These are phyloP conservation scores for Drosophila triauraria DNA, from an alignment of 1,140 invertebrate species.

Conservation along the genomic window DNA sequence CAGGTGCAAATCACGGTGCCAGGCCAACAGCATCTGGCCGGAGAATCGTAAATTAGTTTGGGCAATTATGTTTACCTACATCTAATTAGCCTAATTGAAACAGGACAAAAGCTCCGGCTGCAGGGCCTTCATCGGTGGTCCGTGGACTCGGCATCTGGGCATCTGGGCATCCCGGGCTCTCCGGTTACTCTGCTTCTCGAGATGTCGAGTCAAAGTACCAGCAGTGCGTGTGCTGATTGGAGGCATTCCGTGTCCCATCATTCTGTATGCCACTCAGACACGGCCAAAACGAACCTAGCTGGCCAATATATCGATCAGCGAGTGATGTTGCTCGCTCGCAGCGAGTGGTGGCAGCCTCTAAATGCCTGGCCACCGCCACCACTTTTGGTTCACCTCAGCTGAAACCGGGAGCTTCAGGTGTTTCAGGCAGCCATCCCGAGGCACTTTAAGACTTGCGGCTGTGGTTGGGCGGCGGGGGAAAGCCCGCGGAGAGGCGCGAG, in stretches of 20 bases:
- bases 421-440: conserved; percentile 30
- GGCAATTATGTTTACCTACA: conserved; percentile 72
- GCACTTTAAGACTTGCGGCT: conserved; percentile 48
- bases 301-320: conserved; percentile 48
- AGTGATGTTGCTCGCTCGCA: not conserved
- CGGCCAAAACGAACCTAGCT: conserved; percentile 12
- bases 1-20: conserved; percentile 22
- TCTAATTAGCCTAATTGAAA: conserved; percentile 81
- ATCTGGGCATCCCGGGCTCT: not conserved
- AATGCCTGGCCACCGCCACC: conserved; percentile 30
- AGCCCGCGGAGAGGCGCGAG: not conserved
- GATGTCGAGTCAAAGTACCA: conserved; percentile 7
- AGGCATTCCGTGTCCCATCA: conserved; percentile 19
- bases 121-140: conserved; percentile 23
- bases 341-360: conserved; percentile 13
- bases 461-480: conserved; percentile 25
- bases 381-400: conserved; percentile 24
- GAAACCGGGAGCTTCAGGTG: conserved; percentile 27
- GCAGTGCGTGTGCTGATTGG: conserved; percentile 34
- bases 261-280: conserved; percentile 39
- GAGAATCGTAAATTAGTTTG: conserved; percentile 61
- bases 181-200: not conserved
- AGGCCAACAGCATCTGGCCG: conserved; percentile 10
- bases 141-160: not conserved
- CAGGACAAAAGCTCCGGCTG: conserved; percentile 58